phyloP scores from a whole-genome alignment of 2,888 invertebrate species.

The Philopedon plagiatum region DNA sequence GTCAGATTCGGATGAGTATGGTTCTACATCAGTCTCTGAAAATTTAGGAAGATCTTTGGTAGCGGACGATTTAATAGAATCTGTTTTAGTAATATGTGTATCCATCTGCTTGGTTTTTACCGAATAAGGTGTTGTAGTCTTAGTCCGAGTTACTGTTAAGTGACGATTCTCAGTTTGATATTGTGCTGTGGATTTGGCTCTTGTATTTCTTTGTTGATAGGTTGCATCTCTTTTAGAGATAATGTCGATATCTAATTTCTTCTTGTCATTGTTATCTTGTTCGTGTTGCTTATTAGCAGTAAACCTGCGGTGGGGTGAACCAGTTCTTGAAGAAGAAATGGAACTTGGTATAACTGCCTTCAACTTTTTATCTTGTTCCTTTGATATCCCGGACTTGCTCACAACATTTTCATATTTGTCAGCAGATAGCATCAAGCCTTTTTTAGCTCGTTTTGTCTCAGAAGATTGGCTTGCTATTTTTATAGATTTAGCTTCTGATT shows the following conservation, averaged over 20 bases:
- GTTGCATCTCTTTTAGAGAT: too few relatives aligned
- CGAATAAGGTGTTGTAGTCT: background rate
- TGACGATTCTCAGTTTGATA: background rate
- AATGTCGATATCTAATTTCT: background rate
- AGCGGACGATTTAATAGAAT: background rate
- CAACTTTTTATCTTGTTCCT: background rate
- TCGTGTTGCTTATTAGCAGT: background rate
- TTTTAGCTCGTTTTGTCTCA: background rate
- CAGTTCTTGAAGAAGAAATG: background rate
- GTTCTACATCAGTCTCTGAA: conserved; percentile 63
- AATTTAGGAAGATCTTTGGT: conserved; percentile 1
- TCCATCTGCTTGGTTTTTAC: background rate
- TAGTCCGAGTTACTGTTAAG: background rate
- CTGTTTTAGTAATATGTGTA: background rate
- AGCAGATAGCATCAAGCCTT: background rate
- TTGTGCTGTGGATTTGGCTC: background rate
- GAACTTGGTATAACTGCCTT: background rate
- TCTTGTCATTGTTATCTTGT: background rate
- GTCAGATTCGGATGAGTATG: conserved; percentile 64
- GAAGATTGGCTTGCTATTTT: background rate
- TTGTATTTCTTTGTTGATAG: background rate
- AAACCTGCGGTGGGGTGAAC: background rate
- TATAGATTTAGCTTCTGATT: background rate
- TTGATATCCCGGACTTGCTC: background rate
- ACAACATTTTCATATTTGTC: background rate